A percentile compares a stretch with the other conserved stretches of the same genome.
phyloP scores from a whole-genome alignment of 2,113 vertebrate genomes.

The Nothocercus nigrocapillus region DNA sequence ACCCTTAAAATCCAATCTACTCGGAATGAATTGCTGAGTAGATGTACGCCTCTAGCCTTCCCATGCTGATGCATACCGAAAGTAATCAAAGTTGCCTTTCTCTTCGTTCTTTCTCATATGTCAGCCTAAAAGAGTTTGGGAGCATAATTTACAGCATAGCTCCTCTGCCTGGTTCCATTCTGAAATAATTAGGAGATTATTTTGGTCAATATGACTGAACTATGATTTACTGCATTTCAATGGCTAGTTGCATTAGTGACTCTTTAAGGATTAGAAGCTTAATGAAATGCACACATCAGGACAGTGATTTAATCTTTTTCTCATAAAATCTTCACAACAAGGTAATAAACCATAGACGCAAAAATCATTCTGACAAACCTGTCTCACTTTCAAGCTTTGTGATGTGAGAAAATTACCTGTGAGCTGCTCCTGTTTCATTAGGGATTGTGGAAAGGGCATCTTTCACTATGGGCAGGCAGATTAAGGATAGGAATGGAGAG shows the following conservation, averaged over 20 bases:
- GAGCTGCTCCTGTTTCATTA: not conserved
- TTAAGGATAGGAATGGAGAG: not conserved
- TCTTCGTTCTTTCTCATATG: not conserved
- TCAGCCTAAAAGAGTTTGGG: not conserved
- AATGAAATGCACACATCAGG: conserved; percentile 74
- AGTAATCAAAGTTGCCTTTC: not conserved
- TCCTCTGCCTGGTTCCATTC: conserved; percentile 9
- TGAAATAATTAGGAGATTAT: conserved; percentile 73
- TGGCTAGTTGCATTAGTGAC: conserved; percentile 68
- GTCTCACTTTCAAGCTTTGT: conserved; percentile 30
- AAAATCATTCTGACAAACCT: conserved; percentile 76
- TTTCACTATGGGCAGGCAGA: not conserved
- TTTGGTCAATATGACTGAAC: conserved; percentile 60
- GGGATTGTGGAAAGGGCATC: conserved; percentile 43
- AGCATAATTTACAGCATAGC: not conserved
- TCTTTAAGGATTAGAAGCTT: conserved; percentile 77
- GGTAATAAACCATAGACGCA: conserved; percentile 73
- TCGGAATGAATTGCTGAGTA: not conserved
- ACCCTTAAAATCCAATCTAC: not conserved
- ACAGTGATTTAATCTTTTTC: conserved; percentile 76
- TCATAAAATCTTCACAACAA: conserved; percentile 76
- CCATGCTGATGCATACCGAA: not conserved
- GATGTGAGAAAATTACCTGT: conserved; percentile 62
- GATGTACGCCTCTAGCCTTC: not conserved
- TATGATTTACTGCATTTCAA: conserved; percentile 72